Conservation (phyloP, 2,888 invertebrate species). For the Galerucella pusilla region DNA sequence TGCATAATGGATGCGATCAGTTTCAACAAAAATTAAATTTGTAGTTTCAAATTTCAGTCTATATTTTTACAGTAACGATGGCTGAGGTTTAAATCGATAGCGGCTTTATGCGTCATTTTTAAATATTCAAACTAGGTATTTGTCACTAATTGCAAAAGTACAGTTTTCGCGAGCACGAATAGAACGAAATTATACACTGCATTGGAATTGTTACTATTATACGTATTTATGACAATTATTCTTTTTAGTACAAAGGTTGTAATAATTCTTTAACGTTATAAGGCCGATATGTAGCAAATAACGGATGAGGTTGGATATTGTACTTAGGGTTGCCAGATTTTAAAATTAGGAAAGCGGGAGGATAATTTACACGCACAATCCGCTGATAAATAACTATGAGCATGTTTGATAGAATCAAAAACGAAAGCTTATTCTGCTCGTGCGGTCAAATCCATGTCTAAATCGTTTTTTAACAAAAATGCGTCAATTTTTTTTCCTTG, state of each 20-base stretch:
- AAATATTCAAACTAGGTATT: not conserved
- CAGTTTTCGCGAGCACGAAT: not conserved
- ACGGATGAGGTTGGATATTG: no score
- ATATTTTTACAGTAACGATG: not conserved
- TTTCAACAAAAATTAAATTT: not conserved
- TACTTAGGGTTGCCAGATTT: no score
- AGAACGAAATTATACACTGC: not conserved
- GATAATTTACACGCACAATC: no score
- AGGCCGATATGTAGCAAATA: no score
- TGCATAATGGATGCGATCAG: not conserved
- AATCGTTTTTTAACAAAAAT: no score
- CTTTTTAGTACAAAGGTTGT: not conserved
- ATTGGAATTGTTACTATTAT: not conserved
- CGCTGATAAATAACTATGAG: no score
- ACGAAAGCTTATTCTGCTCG: no score
- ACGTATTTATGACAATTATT: not conserved
- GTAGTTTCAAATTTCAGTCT: slow-evolving; percentile 1
- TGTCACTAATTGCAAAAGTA: not conserved
- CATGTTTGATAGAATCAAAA: no score
- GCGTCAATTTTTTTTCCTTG: no score
- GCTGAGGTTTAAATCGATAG: not conserved
- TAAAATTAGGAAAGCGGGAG: no score
- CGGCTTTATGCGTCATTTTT: not conserved
- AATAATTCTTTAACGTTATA: not conserved
- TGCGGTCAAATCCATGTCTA: no score